Evolutionary conservation across 2,797 vertebrate species (phyloP).

Genomic region (Centropyge bicolor): DNA sequence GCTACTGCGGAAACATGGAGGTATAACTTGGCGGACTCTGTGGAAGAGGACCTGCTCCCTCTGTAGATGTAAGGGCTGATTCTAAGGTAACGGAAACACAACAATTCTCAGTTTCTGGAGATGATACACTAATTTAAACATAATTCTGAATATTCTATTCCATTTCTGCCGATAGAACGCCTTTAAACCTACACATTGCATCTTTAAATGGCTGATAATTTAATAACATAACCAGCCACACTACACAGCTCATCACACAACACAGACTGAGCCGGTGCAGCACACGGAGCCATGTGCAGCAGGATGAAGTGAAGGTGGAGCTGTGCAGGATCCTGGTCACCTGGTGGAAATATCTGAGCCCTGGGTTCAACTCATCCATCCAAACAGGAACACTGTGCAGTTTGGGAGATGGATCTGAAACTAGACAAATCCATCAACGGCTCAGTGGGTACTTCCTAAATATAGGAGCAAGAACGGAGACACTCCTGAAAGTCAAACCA

Average conservation of each 20-base stretch:
- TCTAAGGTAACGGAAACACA: no score
- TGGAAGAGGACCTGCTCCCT: no score
- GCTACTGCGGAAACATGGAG: no score
- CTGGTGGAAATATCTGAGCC: conserved; percentile 76
- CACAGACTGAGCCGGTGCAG: conserved; percentile 26
- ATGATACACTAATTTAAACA: no score
- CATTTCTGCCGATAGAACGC: no score
- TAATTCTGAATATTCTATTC: no score
- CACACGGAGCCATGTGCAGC: conserved; percentile 7
- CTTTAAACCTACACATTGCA: no score
- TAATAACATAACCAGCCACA: conserved; percentile 23
- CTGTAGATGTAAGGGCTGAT: no score
- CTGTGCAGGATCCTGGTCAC: conserved; percentile 68
- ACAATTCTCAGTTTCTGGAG: no score
- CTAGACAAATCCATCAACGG: conserved; percentile 84
- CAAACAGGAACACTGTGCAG: conserved; percentile 84
- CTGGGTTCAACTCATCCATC: conserved; percentile 72
- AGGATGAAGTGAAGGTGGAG: conserved; percentile 45
- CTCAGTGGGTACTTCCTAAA: conserved; percentile 88
- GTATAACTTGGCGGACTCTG: no score
- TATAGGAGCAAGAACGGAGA: conserved; percentile 85
- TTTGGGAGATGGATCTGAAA: conserved; percentile 78
- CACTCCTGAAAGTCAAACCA: conserved; percentile 88
- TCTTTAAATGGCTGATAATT: not conserved
- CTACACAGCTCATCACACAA: conserved; percentile 30